Base-by-base conservation (phyloP, 2,113 vertebrate genomes). In the Etheostoma cragini region DNA sequence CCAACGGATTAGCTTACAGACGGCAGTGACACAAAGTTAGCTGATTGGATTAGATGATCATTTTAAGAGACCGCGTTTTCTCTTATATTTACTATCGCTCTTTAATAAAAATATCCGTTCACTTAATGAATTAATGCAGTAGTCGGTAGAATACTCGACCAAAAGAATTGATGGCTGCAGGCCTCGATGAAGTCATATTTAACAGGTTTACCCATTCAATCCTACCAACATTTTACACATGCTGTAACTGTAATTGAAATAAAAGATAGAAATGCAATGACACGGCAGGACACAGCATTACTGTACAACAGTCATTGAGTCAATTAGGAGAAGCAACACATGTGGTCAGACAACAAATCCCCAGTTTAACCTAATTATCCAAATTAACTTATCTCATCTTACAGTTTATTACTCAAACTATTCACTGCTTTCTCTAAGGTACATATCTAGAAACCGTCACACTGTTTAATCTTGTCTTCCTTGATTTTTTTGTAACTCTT, bases 321-420 rank as follows among this genome's bases (percentile, higher is more conserved):
- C 33, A 46, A 69, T 76, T 47, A 71, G 64, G 38, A n/a, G 24
- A 38, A 58, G 35, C 38, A 70, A 56, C 67, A 46, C 21, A 38
- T 71, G 70, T 26, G 13, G 46, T 53, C 42, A 58, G 67, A 62
- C 50, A 69, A 71, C 63, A 76, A 82, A 82, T 82, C 61, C 66
- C 50, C n/a, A 46, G 42, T 68, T 76, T 61, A 84, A 75, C 62
- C 57, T 6, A 54, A 78, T 81, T 72, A 49, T 64, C 47, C 24
- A 49, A 68, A 66, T 38, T 10, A 26, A 82, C 63, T 79, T 67
- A 74, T 68, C 67, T 38, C 1, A 42, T 42, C 35, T 11, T 42
- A 11, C 8, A 64, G 54, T 82, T 30, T 47, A 62, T 47, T 19
- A 56, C 35, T 38, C 1, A 54, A 80, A 86, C 70, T 35, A n/a